Conservation (phyloP, 2,113 vertebrate genomes). For the Microtus montanus region DNA sequence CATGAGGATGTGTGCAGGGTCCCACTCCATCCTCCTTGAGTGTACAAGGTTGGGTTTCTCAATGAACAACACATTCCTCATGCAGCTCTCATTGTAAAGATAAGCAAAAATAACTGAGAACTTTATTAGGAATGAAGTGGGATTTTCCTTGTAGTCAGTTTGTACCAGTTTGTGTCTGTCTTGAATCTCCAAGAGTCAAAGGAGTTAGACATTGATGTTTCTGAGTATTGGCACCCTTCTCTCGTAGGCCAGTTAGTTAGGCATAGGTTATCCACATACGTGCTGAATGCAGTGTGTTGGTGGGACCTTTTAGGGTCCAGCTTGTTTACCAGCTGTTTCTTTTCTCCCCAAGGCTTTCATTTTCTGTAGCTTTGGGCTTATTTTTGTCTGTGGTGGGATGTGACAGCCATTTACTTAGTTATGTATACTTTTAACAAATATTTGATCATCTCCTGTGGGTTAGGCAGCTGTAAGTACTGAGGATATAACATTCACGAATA, state of each 20-base stretch:
- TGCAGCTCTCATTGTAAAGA: conserved; percentile 1
- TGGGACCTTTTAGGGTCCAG: too few relatives aligned
- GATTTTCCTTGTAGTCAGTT: not conserved
- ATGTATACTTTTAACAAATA: not conserved
- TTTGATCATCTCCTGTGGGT: not conserved
- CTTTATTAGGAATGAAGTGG: conserved; percentile 20
- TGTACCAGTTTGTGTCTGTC: not conserved
- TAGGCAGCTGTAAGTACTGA: not conserved
- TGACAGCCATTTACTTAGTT: not conserved
- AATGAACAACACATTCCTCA: not conserved
- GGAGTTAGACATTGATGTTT: not conserved
- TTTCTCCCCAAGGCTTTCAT: not conserved
- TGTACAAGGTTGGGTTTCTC: not conserved
- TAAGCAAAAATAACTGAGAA: conserved; percentile 1
- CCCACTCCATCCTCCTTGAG: not conserved
- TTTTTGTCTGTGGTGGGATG: not conserved
- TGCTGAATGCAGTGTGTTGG: not conserved
- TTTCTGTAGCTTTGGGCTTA: not conserved
- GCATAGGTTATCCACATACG: not conserved
- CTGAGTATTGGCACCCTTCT: not conserved
- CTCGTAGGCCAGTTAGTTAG: not conserved
- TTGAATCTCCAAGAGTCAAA: not conserved
- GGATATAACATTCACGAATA: not conserved
- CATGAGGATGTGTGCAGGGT: conserved; percentile 3
- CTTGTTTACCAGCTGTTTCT: not conserved